Evolutionary conservation across 2,888 invertebrate species (phyloP), one percentile per base, ranked within the genome.

Genomic region (Tetropium fuscum): DNA sequence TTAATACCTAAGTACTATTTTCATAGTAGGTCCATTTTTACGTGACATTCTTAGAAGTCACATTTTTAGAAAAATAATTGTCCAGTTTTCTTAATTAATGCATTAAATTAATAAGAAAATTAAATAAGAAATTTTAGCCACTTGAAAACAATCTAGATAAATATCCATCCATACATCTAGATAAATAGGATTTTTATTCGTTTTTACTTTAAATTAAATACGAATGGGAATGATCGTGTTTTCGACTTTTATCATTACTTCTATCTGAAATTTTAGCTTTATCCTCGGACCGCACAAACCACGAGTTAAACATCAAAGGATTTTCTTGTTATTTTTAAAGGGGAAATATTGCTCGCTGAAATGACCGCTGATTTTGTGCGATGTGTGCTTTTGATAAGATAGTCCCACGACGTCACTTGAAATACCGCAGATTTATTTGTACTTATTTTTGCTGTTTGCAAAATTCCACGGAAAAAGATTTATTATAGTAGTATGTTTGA

Each of bases 191-290:
- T 54, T 61, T 61, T 61, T 53, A 34, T 61, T 61, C 57, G 34
- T 57, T 58, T 58, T 61, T 61, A 58, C 61, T 54, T 58, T 58
- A 45, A 58, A 61, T 58, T 61, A 58, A 58, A 61, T 44, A 36
- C 44, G 55, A 58, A 54, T 51, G 54, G 15, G 32, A 41, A 36
- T 34, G 54, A 44, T 54, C 45, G 44, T 15, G 15, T 54, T 44
- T 34, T 40, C 22, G 38, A 54, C 36, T 54, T 15, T 38, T 47
- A 45, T 54, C 54, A 45, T 54, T 45, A 38, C 44, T 54, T 45
- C 45, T 15, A 51, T 51, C 51, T 51, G 8, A 38, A 51, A 40
- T 40, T 51, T 51, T 36, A 16, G 16, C 40, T 51, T 51, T 51
- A 49, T 49, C 40, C 38, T 11, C 22, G 10, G 38, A 18, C 20